These are phyloP conservation scores for Temnothorax unifasciatus DNA, from an alignment of 2,888 invertebrate genomes.

Conservation along the genomic window DNA sequence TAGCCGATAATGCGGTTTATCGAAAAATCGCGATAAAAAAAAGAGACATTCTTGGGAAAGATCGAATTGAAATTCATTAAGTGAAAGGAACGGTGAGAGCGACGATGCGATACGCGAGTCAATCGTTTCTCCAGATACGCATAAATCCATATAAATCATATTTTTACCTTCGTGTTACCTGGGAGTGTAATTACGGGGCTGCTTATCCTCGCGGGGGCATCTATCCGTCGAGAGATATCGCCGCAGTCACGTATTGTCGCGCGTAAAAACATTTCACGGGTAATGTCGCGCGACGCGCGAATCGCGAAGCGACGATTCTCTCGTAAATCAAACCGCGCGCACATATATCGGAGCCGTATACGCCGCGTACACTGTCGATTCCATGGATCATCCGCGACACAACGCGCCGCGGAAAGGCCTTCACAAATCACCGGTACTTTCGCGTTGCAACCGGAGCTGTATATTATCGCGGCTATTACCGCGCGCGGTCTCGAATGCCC, in stretches of 20 bases:
- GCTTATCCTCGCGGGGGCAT: constrained; percentile 12
- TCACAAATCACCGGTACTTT: constrained; percentile 69
- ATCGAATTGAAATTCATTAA: constrained; percentile 23
- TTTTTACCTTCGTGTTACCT: background rate
- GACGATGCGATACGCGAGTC: background rate
- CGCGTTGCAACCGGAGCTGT: constrained; percentile 63
- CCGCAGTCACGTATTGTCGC: background rate
- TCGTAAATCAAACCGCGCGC: constrained; percentile 34
- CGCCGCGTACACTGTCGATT: constrained; percentile 39
- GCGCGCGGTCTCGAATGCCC: constrained; percentile 40
- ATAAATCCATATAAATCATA: background rate
- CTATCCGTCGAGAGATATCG: background rate
- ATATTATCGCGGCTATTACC: constrained; percentile 73
- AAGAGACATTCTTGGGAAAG: background rate
- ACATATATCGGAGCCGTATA: background rate
- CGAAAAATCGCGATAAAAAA: background rate
- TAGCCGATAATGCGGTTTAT: background rate
- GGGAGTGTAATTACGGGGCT: constrained; percentile 17
- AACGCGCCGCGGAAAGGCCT: constrained; percentile 56
- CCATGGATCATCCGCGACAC: constrained; percentile 55
- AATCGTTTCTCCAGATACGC: constrained; percentile 10
- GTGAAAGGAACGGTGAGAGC: constrained; percentile 43
- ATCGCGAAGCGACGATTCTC: constrained; percentile 21
- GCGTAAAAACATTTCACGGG: constrained; percentile 16
- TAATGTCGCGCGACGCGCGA: constrained; percentile 18